Base-by-base conservation (phyloP, 2,888 invertebrate species). In the Lasioglossum malachurum region DNA sequence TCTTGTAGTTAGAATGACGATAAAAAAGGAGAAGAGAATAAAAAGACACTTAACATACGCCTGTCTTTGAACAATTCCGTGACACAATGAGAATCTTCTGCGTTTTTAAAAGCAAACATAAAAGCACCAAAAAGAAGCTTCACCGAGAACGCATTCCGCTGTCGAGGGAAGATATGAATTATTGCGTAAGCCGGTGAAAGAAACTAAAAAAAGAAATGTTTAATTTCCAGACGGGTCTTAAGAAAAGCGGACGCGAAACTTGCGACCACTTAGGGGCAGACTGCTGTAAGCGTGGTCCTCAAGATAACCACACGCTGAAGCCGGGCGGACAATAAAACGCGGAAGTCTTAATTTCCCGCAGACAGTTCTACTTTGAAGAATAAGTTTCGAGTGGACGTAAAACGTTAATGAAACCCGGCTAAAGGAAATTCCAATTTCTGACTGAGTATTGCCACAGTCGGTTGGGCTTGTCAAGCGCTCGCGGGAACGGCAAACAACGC, bases 401-500 rank as follows among this genome's bases (percentile, higher is more conserved):
- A 60, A 60, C 60, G 60, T 60, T 60, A 60, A 60, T 60, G 60
- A 35, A 67, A 19, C 35, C 23, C 44, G 41, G 35, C 57, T 35
- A 23, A 69, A 38, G 38, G 69, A 69, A 76, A 44, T 27, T 27
- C 41, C 44, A 76, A 31, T 73, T 60, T 60, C 38, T 53, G 19
- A 23, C 23, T 5, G 27, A 27, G 31, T 53, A 31, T 3, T 5
- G 31, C 46, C 12, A 69, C 69, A 19, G 35, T 71, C 41, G 23
- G 53, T 53, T 14, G n/a, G 23, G 38, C 38, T 53, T 69, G 38
- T 41, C 78, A 53, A 78, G 53, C 31, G 64, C 19, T 41, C 46
- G 78, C 71, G n/a, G 49, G 41, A 57, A 71, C 14, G 35, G 71
- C 71, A 78, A 78, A 78, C 53, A 78, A 71, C 27, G 71, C 19